Evolutionary conservation across 2,113 vertebrate genomes (phyloP).

Genomic region (Mormyrus iriodes): DNA sequence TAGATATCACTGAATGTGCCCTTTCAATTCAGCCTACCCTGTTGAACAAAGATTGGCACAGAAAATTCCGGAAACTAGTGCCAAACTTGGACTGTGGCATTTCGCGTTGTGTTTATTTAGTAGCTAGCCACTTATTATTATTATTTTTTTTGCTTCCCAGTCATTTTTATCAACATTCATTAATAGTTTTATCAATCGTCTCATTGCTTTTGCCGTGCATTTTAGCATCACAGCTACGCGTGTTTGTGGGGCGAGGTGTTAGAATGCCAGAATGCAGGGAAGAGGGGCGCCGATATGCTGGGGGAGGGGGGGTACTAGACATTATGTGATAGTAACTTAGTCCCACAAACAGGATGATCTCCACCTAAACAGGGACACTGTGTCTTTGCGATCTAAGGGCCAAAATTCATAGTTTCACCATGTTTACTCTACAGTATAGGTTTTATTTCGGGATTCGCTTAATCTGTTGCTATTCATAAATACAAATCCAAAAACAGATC

Average conservation of each 20-base stretch:
- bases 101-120: background rate
- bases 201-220: background rate
- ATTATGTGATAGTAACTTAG: background rate
- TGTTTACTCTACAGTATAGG: background rate
- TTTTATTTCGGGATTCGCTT: background rate
- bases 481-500: background rate
- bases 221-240: background rate
- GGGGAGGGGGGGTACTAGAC: background rate
- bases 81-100: background rate
- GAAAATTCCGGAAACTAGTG: background rate
- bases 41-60: slow-evolving; percentile 9
- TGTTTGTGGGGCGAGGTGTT: background rate
- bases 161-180: background rate
- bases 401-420: background rate
- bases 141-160: background rate
- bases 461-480: background rate
- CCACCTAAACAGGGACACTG: background rate
- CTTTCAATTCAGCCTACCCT: slow-evolving; percentile 1
- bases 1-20: background rate
- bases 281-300: background rate
- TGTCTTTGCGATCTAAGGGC: background rate
- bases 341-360: background rate
- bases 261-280: background rate
- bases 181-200: background rate
- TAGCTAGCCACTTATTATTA: background rate